Evolutionary conservation across 2,113 vertebrate genomes (phyloP).

Genomic region (Mustelus asterias): DNA sequence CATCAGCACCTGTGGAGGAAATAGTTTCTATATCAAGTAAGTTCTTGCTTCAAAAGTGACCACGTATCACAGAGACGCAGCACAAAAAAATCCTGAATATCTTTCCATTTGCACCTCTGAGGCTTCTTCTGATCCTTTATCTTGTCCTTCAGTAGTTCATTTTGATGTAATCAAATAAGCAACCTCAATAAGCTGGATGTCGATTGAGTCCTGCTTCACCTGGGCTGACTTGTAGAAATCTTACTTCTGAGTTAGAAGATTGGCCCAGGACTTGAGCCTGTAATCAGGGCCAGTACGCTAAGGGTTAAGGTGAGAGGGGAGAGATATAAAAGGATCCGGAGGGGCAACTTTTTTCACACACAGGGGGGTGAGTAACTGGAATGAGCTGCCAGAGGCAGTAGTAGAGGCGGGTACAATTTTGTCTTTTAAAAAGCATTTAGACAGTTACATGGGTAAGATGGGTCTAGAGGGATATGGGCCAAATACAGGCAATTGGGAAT

Average conservation of each 20-base stretch:
- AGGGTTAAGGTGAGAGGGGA: too few species aligned
- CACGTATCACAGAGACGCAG: background rate
- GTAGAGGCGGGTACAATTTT: too few species aligned
- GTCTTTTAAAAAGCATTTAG: too few species aligned
- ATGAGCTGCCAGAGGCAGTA: too few species aligned
- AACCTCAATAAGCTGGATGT: background rate
- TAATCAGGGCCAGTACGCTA: background rate
- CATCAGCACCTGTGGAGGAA: conserved; percentile 84
- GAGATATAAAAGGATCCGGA: too few species aligned
- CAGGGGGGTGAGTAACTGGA: too few species aligned
- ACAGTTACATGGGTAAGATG: too few species aligned
- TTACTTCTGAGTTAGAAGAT: background rate
- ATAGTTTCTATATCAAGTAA: conserved; percentile 84
- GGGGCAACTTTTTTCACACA: too few species aligned
- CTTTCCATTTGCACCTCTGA: background rate
- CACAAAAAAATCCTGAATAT: background rate
- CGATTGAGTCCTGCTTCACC: background rate
- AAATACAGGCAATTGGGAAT: too few species aligned
- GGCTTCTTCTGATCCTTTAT: background rate
- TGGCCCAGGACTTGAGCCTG: background rate
- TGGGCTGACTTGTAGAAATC: background rate
- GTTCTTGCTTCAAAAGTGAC: background rate
- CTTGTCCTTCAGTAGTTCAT: background rate
- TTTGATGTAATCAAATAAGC: background rate
- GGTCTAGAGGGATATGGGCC: too few species aligned